phyloP scores from a whole-genome alignment of 2,888 invertebrate species.

The Parasteatoda lunata region DNA sequence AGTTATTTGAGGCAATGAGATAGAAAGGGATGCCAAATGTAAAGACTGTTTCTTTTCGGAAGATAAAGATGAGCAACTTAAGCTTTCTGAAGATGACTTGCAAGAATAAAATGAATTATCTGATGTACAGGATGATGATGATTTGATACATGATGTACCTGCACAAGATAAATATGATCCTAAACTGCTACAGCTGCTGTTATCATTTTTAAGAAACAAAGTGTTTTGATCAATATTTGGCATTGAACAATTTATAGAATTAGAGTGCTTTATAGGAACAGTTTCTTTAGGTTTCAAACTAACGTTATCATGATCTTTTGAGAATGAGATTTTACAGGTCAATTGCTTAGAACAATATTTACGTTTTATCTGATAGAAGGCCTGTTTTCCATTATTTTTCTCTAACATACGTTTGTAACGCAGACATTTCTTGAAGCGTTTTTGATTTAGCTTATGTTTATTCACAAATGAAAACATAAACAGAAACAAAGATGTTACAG shows the following conservation, averaged over 20 bases:
- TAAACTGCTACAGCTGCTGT: conserved; percentile 14
- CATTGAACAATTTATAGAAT: neutral
- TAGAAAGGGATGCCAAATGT: no score
- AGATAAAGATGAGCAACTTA: neutral
- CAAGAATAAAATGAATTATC: conserved; percentile 40
- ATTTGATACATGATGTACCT: no score
- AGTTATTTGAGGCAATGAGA: conserved; percentile 6
- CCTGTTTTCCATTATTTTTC: neutral
- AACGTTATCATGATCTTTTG: neutral
- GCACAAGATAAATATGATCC: conserved; percentile 33
- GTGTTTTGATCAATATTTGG: neutral
- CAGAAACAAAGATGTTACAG: neutral
- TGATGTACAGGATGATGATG: neutral
- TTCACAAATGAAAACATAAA: neutral
- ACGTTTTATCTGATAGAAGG: neutral
- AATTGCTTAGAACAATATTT: neutral
- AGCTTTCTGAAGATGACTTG: conserved; percentile 18
- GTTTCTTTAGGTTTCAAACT: neutral
- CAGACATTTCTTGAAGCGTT: neutral
- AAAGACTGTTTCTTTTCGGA: neutral
- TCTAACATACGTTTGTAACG: neutral
- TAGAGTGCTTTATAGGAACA: neutral
- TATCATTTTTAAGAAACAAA: neutral
- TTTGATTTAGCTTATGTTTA: neutral
- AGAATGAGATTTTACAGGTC: neutral